Evolutionary conservation across 2,797 vertebrate genomes (phyloP).

Genomic region (Carapus acus): DNA sequence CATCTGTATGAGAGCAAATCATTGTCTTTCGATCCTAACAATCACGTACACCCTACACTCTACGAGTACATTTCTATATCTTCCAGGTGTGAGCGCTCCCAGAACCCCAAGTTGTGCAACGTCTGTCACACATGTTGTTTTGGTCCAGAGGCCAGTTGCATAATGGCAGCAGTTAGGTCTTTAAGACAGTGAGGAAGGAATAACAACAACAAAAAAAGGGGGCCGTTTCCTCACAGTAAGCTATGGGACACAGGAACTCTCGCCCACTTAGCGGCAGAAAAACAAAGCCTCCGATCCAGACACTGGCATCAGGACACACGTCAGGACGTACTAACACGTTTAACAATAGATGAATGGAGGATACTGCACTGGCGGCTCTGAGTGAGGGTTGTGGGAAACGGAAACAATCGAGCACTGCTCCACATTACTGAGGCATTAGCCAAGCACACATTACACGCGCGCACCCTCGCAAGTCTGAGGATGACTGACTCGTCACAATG

Average conservation of each 20-base stretch:
- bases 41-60: too few species aligned
- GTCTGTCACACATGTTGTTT: slow-evolving; percentile 27
- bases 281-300: slow-evolving; percentile 34
- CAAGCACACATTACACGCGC: slow-evolving; percentile 8
- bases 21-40: too few species aligned
- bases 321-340: slow-evolving; percentile 47
- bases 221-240: slow-evolving; percentile 20
- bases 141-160: slow-evolving; percentile 29
- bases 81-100: too few species aligned
- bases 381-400: slow-evolving; percentile 44
- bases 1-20: too few species aligned
- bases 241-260: slow-evolving; percentile 44
- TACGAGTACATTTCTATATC: too few species aligned
- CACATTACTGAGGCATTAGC: slow-evolving; percentile 23
- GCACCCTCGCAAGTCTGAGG: slow-evolving; percentile 6
- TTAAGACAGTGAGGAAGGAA: slow-evolving; percentile 31
- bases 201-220: slow-evolving; percentile 3
- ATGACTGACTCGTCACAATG: slow-evolving; percentile 20
- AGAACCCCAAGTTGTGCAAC: background rate
- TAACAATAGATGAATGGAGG: slow-evolving; percentile 58
- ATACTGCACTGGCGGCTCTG: slow-evolving; percentile 20
- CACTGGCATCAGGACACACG: slow-evolving; percentile 38
- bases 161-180: slow-evolving; percentile 2
- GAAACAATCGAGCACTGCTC: slow-evolving; percentile 35
- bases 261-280: slow-evolving; percentile 45